Evolutionary conservation across 35 echinoderm and acorn worm genomes (phyloP).

Genomic region (Chiridota heheva): DNA sequence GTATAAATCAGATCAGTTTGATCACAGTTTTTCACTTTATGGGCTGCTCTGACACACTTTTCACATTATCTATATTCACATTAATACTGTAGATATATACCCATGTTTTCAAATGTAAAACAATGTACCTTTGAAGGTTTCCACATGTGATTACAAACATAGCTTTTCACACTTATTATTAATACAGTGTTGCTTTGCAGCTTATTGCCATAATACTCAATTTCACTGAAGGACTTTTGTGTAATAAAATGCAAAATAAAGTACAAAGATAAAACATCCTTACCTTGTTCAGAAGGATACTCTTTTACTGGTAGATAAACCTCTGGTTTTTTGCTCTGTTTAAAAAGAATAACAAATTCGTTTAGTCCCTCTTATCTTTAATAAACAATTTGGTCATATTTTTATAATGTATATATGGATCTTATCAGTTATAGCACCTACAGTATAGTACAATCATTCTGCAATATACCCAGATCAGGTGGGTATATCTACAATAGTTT

Average conservation of each 20-base stretch:
- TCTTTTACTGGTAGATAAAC: conserved; percentile 89
- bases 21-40: too few relatives aligned
- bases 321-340: conserved; percentile 70
- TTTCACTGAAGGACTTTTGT: background rate
- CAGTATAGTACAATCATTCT: background rate
- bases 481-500: background rate
- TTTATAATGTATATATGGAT: background rate
- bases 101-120: too few relatives aligned
- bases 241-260: conserved; percentile 18
- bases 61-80: too few relatives aligned
- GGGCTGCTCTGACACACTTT: too few relatives aligned
- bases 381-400: background rate
- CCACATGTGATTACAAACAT: too few relatives aligned
- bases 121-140: too few relatives aligned
- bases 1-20: too few relatives aligned
- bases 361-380: background rate
- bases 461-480: background rate
- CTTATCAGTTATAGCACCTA: background rate
- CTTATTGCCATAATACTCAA: background rate
- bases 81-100: too few relatives aligned
- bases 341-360: background rate
- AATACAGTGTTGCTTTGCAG: background rate
- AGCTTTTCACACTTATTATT: too few relatives aligned
- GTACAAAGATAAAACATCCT: too few relatives aligned
- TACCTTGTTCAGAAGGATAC: conserved; percentile 84